Base-by-base conservation (phyloP, 2,113 vertebrate species). In the Spizaetus ornatus region DNA sequence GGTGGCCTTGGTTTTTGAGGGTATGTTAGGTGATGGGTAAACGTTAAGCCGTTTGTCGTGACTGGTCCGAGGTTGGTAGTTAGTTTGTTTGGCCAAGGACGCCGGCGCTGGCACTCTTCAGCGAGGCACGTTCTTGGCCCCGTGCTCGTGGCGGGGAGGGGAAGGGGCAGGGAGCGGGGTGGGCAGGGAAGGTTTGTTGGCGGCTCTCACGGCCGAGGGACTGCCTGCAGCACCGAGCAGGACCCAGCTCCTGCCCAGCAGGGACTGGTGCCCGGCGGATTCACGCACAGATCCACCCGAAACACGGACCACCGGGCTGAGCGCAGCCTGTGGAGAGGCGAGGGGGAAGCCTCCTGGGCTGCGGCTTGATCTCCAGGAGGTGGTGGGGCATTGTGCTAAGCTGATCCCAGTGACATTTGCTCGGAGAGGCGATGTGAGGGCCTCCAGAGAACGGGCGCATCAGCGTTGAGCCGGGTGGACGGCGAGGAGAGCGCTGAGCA, bases 51-150 rank as follows among this genome's bases (percentile, higher is more conserved):
- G 18, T 96, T 86, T 96, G 93, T 98, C 16, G 97, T 97, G 95
- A 94, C 94, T 97, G 95, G 95, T 98, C 96, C 17, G 0, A 94
- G 97, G 96, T 96, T 96, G 96, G 97, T 97, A 97, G 91, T 89
- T 97, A 97, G 96, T 98, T 94, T 78, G 92, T 97, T 90, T n/a
- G 87, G 96, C 91, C 96, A 45, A 73, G 97, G 93, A 88, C 50
- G 91, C 36, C 23, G 23, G 93, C 16, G 88, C 92, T 76, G 87
- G 91, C 72, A 47, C 38, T 47, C 38, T 66, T 67, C 93, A 59
- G 91, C 48, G 4, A 83, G 93, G 86, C 48, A 55, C 5, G n/a
- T 81, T 90, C 97, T 98, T 93, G 96, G 94, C 79, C 88, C 93
- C 25, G 95, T 96, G 96, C 95, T 96, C 18, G 81, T 87, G 92